Base-by-base conservation (phyloP, 2,113 vertebrate species). In the Ophiodon elongatus region DNA sequence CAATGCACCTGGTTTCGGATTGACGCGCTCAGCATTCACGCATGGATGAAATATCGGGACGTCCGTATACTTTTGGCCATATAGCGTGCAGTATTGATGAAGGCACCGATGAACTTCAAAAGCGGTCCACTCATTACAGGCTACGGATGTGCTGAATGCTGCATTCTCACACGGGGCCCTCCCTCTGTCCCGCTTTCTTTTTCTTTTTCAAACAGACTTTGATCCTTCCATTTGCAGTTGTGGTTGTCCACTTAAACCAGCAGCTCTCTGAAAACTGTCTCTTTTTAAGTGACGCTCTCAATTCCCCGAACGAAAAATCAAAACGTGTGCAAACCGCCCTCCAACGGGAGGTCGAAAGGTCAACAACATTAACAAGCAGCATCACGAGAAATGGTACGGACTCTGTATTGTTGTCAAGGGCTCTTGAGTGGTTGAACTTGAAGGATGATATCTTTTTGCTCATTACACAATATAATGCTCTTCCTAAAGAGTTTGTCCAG, bases 251-350 rank as follows among this genome's bases (percentile, higher is more conserved):
- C 63, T 83, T 62, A 65, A 84, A 88, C 74, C 72, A 43, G 84
- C 33, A 7, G 63, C 76, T 84, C 69, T 86, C 72, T 79, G 73
- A 88, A 86, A 73, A 65, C 78, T 74, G 52, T n/a, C 76, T 67
- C 80, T 82, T 74, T 71, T 74, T 33, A 66, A 54, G 73, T 37
- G 70, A 86, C 73, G n/a, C 62, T 73, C 27, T 73, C 56, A 72
- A 74, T 82, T 82, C 31, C 41, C 25, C 21, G 52, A 39, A 68
- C 63, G 50, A 62, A 43, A 50, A 43, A 23, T n/a, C n/a, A 15
- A 59, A 63, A 33, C 15, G 31, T 43, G 59, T 13, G 39, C 37
- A 76, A 56, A n/a, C 72, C 64, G 62, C 60, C 52, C 15, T 63
- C 11, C 23, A 19, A 6, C 1, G 11, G 15, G 57, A 64, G 67